Percentiles rank a stretch among this genome's conserved stretches.
Conservation (phyloP, 64 coral and sea anemone genomes). For the Hydrozoanthus tunicans region DNA sequence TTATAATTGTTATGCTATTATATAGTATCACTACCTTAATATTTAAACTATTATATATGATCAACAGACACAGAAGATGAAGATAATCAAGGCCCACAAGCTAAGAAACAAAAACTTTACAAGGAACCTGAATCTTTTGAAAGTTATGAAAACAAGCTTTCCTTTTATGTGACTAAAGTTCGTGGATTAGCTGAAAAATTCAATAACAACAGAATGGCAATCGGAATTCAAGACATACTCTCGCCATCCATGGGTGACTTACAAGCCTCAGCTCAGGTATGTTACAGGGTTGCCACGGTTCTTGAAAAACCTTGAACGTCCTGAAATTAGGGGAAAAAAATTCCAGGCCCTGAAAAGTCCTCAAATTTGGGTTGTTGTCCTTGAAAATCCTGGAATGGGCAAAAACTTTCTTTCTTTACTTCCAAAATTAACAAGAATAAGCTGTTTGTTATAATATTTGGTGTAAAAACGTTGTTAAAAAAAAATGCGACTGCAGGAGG, state of each 20-base stretch:
- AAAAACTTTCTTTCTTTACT: no score
- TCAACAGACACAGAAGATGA: conserved; percentile 57
- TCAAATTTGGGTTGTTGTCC: neutral
- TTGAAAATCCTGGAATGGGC: no score
- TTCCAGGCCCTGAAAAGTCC: neutral
- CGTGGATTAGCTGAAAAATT: conserved; percentile 74
- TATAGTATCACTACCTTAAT: neutral
- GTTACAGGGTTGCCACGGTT: neutral
- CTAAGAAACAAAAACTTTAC: conserved; percentile 61
- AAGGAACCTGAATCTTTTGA: neutral
- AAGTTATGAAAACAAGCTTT: conserved; percentile 48
- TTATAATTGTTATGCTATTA: neutral
- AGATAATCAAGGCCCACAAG: conserved; percentile 39
- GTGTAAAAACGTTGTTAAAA: no score
- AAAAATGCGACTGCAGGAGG: no score
- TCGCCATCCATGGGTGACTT: conserved; percentile 90
- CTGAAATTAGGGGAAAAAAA: neutral
- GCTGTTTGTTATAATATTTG: no score
- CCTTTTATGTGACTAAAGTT: conserved; percentile 93
- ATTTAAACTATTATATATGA: neutral
- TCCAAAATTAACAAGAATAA: no score
- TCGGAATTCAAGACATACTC: conserved; percentile 87
- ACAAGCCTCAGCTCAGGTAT: conserved; percentile 92
- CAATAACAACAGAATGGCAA: conserved; percentile 66
- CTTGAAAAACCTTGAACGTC: neutral